phyloP scores from a whole-genome alignment of 2,888 invertebrate genomes.

The Drosophila emarginata region DNA sequence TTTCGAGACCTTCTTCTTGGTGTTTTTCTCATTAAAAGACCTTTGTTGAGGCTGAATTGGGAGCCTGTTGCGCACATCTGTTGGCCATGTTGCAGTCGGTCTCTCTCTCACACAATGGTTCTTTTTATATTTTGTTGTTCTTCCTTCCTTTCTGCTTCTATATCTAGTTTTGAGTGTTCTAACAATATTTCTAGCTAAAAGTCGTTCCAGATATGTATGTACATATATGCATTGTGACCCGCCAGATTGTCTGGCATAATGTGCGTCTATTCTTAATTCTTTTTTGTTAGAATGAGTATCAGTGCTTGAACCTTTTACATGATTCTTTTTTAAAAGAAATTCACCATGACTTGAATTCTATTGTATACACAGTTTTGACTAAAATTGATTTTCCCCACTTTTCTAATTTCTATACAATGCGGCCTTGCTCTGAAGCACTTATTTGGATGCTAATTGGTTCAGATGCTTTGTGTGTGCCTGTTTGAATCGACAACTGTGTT shows the following conservation, averaged over 20 bases:
- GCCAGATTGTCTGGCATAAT: slow-evolving; percentile 63
- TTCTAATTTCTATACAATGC: slow-evolving; percentile 8
- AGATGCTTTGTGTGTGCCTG: not conserved
- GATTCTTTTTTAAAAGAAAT: slow-evolving; percentile 50
- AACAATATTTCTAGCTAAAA: slow-evolving; percentile 36
- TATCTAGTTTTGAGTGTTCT: slow-evolving; percentile 55
- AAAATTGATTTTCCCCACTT: not conserved
- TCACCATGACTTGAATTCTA: slow-evolving; percentile 45
- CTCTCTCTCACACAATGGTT: not conserved
- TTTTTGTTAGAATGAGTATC: slow-evolving; percentile 26
- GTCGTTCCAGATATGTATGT: slow-evolving; percentile 55
- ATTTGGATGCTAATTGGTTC: not conserved
- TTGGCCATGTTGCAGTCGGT: slow-evolving; percentile 52
- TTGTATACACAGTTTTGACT: slow-evolving; percentile 38
- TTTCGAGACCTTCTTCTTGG: slow-evolving; percentile 35
- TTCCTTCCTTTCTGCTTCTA: slow-evolving; percentile 25
- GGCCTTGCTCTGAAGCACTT: not conserved
- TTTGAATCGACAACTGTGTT: slow-evolving; percentile 21
- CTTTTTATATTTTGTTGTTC: not conserved
- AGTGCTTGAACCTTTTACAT: slow-evolving; percentile 33
- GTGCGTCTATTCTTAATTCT: slow-evolving; percentile 37
- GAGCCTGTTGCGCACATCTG: slow-evolving; percentile 69
- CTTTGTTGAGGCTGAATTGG: slow-evolving; percentile 43
- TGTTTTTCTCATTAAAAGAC: slow-evolving; percentile 24
- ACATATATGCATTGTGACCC: slow-evolving; percentile 37